Percentiles rank a stretch among this genome's conserved stretches.
These are phyloP conservation scores for Artibeus jamaicensis DNA, from an alignment of 2,797 vertebrate species.

Conservation along the genomic window DNA sequence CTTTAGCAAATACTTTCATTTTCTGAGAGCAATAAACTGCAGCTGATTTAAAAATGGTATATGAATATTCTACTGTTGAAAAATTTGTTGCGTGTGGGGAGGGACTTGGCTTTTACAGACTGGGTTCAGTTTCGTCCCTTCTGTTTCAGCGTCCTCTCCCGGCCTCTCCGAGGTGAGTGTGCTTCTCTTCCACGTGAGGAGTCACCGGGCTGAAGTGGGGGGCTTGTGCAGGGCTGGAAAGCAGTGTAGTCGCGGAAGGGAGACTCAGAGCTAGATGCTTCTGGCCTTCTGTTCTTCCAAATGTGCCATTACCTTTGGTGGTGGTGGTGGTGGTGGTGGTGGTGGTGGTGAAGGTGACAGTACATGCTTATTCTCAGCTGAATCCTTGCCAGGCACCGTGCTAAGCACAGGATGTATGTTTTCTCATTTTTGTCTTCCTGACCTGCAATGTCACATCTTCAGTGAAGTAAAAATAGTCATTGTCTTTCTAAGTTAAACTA, in stretches of 20 bases:
- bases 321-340: not conserved
- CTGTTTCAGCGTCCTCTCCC: not conserved
- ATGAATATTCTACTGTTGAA: not conserved
- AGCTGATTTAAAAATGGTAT: not conserved
- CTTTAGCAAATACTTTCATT: not conserved
- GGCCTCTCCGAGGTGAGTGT: not conserved
- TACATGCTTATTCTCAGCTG: not conserved
- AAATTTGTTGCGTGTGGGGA: not conserved
- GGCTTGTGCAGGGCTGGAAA: not conserved
- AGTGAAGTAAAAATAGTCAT: not conserved
- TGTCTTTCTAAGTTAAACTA: constrained; percentile 6
- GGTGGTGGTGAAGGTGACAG: not conserved
- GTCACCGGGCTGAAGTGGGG: not conserved
- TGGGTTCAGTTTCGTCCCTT: not conserved
- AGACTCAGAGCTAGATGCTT: not conserved
- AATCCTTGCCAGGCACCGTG: not conserved
- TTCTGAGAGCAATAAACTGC: not conserved
- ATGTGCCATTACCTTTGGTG: not conserved
- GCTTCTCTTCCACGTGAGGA: not conserved
- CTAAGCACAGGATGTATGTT: not conserved
- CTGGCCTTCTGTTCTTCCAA: not conserved
- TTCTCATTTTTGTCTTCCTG: not conserved
- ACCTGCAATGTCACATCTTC: not conserved
- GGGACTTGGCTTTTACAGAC: not conserved
- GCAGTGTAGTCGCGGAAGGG: not conserved